Conservation (phyloP, 2,113 vertebrate species). For the Laterallus jamaicensis region DNA sequence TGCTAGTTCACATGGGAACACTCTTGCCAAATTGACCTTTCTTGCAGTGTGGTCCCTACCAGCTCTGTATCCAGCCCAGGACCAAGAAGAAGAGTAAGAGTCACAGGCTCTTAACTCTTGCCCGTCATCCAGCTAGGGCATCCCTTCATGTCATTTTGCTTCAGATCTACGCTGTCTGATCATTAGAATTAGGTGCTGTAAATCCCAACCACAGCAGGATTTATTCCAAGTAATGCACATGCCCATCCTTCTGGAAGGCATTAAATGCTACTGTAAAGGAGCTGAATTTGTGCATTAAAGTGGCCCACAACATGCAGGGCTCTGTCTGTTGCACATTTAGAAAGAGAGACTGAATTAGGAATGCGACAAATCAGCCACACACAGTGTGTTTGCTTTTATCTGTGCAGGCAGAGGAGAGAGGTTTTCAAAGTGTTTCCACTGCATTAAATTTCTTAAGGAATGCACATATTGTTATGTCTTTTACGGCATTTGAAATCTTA, state of each 20-base stretch:
- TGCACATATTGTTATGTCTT: neutral
- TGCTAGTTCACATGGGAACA: neutral
- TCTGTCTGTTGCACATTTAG: neutral
- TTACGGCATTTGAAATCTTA: neutral
- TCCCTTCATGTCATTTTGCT: rapidly evolving
- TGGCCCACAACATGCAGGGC: rapidly evolving
- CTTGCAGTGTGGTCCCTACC: neutral
- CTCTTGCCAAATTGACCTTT: neutral
- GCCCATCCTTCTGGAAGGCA: neutral
- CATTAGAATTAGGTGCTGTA: neutral
- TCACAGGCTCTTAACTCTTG: neutral
- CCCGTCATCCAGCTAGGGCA: neutral
- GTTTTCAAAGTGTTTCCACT: neutral
- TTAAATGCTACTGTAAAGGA: neutral
- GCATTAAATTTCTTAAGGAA: neutral
- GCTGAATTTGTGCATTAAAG: neutral
- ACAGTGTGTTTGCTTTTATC: neutral
- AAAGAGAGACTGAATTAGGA: neutral
- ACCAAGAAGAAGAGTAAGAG: rapidly evolving
- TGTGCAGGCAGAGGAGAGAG: neutral
- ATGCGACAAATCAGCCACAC: neutral
- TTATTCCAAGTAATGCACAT: neutral
- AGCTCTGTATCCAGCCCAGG: neutral
- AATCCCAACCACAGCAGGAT: rapidly evolving
- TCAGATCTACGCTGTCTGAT: neutral